Evolutionary conservation across 2,888 invertebrate genomes (phyloP), one percentile per base, ranked within the genome.

Genomic region (Torymus texanus): DNA sequence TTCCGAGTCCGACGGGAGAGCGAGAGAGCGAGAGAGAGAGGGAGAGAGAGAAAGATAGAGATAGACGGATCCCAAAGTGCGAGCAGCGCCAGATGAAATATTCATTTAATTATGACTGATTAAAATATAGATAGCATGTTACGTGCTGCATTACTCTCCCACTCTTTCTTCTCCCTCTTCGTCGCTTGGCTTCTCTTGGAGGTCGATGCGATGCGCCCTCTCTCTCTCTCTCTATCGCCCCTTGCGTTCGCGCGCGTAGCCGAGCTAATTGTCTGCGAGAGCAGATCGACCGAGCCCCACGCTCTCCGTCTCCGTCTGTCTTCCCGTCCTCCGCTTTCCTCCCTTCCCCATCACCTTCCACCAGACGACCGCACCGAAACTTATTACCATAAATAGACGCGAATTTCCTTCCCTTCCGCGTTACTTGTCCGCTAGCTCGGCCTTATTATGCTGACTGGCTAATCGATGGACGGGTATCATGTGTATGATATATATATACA

Each of bases 51-150:
- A n/a, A n/a, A n/a, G n/a, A n/a, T n/a, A n/a, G n/a, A n/a, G n/a
- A 61, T 12, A 12, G 18, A 11, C 12, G 41, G 65, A 59, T 21
- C 66, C 58, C 75, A 67, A 63, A 41, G 41, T 41, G 41, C 41
- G 41, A 41, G 81, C 82, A 85, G 84, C 85, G 83, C 84, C 83
- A 73, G 86, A 88, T 87, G 87, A 88, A 88, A 88, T 88, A 88
- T 88, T 88, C 88, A 88, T 88, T 88, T 87, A 87, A 88, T 87
- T 87, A 87, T 87, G 86, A 86, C 86, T 87, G 86, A 87, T 88
- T 87, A 87, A 87, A 88, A 88, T 88, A 87, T 87, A 87, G 88
- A 88, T 88, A 86, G 87, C 84, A 82, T 81, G 87, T 87, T 87
- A 87, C 85, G 85, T 85, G 84, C 85, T 83, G 85, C 85, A 85